phyloP scores from a whole-genome alignment of 2,113 vertebrate genomes.

The Hymenochirus boettgeri region DNA sequence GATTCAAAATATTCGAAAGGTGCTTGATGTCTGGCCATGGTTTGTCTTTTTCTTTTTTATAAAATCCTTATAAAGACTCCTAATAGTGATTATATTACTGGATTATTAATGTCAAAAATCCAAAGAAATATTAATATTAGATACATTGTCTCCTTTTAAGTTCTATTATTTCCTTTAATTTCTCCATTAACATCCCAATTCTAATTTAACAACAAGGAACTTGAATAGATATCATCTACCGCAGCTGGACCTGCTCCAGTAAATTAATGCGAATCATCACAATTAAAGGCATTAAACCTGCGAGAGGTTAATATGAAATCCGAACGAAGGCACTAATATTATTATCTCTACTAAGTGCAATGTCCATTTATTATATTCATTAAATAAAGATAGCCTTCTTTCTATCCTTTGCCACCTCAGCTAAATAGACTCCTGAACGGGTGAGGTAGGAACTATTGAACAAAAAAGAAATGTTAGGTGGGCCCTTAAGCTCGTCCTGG shows the following conservation, averaged over 20 bases:
- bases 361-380: slow-evolving; percentile 38
- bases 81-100: background rate
- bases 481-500: no score
- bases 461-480: no score
- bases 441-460: slow-evolving; percentile 21
- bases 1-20: no score
- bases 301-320: slow-evolving; percentile 36
- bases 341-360: slow-evolving; percentile 38
- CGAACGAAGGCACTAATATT: slow-evolving; percentile 37
- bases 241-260: slow-evolving; percentile 21
- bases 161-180: background rate
- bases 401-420: slow-evolving; percentile 29
- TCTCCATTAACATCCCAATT: no score
- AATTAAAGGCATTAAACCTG: slow-evolving; percentile 41
- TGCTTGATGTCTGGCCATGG: no score
- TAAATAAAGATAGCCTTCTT: slow-evolving; percentile 36
- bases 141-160: background rate
- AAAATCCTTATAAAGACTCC: no score
- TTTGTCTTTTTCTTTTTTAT: no score
- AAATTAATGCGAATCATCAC: slow-evolving; percentile 36
- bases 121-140: background rate
- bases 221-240: slow-evolving; percentile 24
- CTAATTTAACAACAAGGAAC: slow-evolving; percentile 23
- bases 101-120: background rate
- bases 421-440: slow-evolving; percentile 24